These are phyloP conservation scores for Halictus rubicundus DNA, from an alignment of 1,140 invertebrate species.

Conservation along the genomic window DNA sequence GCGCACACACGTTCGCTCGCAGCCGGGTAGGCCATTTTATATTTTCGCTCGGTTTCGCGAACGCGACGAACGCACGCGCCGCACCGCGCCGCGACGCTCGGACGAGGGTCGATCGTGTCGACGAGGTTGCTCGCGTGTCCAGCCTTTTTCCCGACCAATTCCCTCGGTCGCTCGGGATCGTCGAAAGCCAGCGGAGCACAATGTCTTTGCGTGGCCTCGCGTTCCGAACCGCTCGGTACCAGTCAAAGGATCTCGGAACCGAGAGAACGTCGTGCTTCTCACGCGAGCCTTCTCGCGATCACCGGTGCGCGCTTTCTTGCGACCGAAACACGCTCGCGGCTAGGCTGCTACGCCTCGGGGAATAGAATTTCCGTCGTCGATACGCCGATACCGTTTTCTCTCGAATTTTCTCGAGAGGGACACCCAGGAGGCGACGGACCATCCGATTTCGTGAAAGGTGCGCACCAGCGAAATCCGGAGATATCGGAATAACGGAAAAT, in stretches of 20 bases:
- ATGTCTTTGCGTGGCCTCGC: conserved; percentile 45
- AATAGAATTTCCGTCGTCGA: no score
- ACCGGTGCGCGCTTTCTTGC: no score
- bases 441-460: no score
- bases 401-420: no score
- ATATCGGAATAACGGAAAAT: background rate
- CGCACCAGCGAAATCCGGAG: no score
- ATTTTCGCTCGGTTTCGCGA: no score
- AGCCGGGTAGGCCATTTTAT: conserved; percentile 6
- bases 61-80: no score
- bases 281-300: conserved; percentile 41
- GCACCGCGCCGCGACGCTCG: no score
- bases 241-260: background rate
- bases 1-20: conserved; percentile 48
- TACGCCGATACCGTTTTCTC: no score
- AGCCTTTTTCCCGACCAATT: conserved; percentile 1
- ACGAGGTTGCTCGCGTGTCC: conserved; percentile 9
- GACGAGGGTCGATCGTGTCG: background rate
- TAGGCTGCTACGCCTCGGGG: no score
- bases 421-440: no score
- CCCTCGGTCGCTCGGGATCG: conserved; percentile 8
- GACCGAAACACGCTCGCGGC: no score
- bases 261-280: conserved; percentile 24
- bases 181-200: conserved; percentile 29
- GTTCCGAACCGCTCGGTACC: conserved; percentile 9